phyloP scores from a whole-genome alignment of 2,888 invertebrate species.

The Abscondita cerata region DNA sequence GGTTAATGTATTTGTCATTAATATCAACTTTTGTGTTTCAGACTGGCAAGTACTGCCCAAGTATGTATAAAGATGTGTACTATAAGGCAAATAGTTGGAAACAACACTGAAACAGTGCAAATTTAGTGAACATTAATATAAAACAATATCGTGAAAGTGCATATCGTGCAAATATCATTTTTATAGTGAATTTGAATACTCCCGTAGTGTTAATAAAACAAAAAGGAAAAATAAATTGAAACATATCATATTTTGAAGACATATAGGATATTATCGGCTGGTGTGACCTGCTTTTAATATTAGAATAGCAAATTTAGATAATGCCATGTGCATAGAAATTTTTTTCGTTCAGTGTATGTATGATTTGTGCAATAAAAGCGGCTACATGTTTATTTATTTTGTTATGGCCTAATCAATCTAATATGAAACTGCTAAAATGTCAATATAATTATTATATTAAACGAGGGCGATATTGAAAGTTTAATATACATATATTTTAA shows the following conservation, averaged over 20 bases:
- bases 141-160: conserved; percentile 34
- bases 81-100: conserved; percentile 94
- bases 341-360: conserved; percentile 18
- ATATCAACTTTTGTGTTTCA: conserved; percentile 59
- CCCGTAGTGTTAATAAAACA: conserved; percentile 39
- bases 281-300: conserved; percentile 48
- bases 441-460: conserved; percentile 11
- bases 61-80: conserved; percentile 91
- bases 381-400: conserved; percentile 19
- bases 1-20: background rate
- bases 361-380: conserved; percentile 14
- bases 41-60: conserved; percentile 85
- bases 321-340: conserved; percentile 27
- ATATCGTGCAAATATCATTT: conserved; percentile 29
- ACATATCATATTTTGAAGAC: conserved; percentile 56
- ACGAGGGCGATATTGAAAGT: conserved; percentile 5
- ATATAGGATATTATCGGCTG: conserved; percentile 48
- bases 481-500: conserved; percentile 1
- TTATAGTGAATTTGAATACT: conserved; percentile 32
- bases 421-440: conserved; percentile 12
- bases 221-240: conserved; percentile 45
- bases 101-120: conserved; percentile 66
- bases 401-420: conserved; percentile 15
- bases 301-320: conserved; percentile 38
- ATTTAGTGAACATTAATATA: conserved; percentile 38